Conservation (phyloP, 2,888 invertebrate species). For the Anoplius nigerrimus region DNA sequence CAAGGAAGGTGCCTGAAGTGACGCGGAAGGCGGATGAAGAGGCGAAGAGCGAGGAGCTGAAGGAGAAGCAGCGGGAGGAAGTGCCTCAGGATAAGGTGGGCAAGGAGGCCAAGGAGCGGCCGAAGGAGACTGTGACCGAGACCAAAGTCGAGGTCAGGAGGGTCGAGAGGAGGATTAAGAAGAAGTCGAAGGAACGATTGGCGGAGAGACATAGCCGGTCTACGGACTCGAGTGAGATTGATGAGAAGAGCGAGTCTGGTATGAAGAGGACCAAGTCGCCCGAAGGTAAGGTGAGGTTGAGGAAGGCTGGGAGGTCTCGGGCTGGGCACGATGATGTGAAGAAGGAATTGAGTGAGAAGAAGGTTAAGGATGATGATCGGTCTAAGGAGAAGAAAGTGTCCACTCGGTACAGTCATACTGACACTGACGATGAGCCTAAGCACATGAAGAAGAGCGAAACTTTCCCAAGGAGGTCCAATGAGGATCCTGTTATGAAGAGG, state of each 20-base stretch:
- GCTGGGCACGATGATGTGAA: constrained; percentile 34
- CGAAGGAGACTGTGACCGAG: constrained; percentile 7
- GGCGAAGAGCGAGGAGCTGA: no score
- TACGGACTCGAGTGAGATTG: constrained; percentile 63
- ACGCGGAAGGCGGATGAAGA: not conserved
- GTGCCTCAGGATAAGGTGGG: no score
- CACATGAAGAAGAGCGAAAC: constrained; percentile 73
- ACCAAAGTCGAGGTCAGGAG: constrained; percentile 18
- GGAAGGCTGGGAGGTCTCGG: constrained; percentile 40
- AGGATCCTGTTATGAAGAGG: constrained; percentile 26
- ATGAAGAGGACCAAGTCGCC: constrained; percentile 55
- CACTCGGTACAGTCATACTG: constrained; percentile 28
- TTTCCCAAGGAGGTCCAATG: constrained; percentile 36
- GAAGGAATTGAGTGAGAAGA: constrained; percentile 27
- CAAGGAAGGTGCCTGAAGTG: constrained; percentile 29
- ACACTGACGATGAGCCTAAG: constrained; percentile 69
- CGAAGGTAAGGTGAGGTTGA: constrained; percentile 40
- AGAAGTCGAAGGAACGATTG: constrained; percentile 50
- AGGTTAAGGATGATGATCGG: constrained; percentile 18
- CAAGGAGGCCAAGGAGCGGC: not conserved
- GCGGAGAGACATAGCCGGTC: constrained; percentile 48
- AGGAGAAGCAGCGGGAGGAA: no score
- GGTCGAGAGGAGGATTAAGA: constrained; percentile 44
- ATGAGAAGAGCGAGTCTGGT: constrained; percentile 38
- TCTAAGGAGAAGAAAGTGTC: constrained; percentile 31